These are phyloP conservation scores for Leptothorax acervorum DNA, from an alignment of 2,888 invertebrate genomes.

Conservation along the genomic window DNA sequence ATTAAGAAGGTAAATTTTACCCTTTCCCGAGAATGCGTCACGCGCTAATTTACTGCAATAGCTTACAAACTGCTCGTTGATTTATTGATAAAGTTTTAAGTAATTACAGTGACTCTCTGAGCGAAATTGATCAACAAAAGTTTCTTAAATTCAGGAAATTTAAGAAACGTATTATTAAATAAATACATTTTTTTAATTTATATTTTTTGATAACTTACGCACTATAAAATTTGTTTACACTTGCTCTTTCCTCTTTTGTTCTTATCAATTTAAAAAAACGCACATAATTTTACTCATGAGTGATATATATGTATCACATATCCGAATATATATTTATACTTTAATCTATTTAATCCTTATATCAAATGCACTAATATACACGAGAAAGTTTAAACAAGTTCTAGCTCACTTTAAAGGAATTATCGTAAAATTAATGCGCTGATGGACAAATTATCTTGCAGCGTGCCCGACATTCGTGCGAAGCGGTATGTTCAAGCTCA, in stretches of 20 bases:
- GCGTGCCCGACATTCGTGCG: background rate
- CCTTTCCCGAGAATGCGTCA: background rate
- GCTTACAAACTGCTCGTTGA: background rate
- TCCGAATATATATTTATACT: background rate
- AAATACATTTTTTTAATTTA: background rate
- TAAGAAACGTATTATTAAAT: background rate
- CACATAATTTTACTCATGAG: too few relatives aligned
- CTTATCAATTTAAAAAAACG: background rate
- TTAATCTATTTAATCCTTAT: background rate
- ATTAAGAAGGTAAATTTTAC: constrained; percentile 15
- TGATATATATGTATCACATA: background rate
- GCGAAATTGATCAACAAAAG: background rate
- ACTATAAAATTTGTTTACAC: background rate
- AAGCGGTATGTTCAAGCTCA: background rate
- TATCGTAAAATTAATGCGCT: background rate
- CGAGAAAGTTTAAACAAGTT: background rate
- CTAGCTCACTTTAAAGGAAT: constrained; percentile 2
- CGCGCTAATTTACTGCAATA: background rate
- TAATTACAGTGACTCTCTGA: constrained; percentile 8
- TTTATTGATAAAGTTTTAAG: constrained; percentile 26
- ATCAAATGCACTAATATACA: background rate
- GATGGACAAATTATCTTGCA: constrained; percentile 18
- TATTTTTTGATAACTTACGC: background rate
- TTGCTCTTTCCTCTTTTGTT: background rate
- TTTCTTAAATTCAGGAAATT: background rate